These are phyloP conservation scores for Onthophagus sagittarius DNA, from an alignment of 2,888 invertebrate species.

Conservation along the genomic window DNA sequence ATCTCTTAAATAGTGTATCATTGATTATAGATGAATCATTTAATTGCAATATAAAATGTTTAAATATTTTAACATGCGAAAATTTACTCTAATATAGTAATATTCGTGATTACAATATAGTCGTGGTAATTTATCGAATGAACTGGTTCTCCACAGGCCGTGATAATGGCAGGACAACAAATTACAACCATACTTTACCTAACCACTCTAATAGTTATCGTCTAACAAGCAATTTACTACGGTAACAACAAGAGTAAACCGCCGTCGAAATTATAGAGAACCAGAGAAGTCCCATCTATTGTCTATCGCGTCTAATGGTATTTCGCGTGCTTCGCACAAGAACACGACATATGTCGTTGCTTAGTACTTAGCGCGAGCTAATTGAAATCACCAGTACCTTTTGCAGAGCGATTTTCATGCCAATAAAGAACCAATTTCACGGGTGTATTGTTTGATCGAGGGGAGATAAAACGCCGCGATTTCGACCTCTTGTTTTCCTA, in stretches of 20 bases:
- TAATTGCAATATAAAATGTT: no score
- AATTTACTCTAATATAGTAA: background rate
- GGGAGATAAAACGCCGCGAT: background rate
- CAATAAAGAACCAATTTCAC: background rate
- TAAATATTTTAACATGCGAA: background rate
- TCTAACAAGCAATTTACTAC: conserved; percentile 38
- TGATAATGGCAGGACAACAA: background rate
- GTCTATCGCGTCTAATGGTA: conserved; percentile 28
- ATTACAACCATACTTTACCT: background rate
- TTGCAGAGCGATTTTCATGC: background rate
- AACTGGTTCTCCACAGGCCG: background rate
- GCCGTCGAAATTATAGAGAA: conserved; percentile 36
- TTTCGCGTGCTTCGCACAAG: background rate
- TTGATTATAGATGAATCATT: no score
- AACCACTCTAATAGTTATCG: conserved; percentile 19
- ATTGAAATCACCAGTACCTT: background rate
- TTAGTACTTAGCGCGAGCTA: background rate
- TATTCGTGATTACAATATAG: background rate
- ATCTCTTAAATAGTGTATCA: no score
- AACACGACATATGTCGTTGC: background rate
- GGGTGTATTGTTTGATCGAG: background rate
- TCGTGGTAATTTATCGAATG: background rate
- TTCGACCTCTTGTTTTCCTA: background rate
- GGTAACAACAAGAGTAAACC: conserved; percentile 28
- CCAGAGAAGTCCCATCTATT: conserved; percentile 31